Percentiles rank a stretch among this genome's conserved stretches.
Conservation (phyloP, 2,888 invertebrate genomes). For the Acleris holmiana region DNA sequence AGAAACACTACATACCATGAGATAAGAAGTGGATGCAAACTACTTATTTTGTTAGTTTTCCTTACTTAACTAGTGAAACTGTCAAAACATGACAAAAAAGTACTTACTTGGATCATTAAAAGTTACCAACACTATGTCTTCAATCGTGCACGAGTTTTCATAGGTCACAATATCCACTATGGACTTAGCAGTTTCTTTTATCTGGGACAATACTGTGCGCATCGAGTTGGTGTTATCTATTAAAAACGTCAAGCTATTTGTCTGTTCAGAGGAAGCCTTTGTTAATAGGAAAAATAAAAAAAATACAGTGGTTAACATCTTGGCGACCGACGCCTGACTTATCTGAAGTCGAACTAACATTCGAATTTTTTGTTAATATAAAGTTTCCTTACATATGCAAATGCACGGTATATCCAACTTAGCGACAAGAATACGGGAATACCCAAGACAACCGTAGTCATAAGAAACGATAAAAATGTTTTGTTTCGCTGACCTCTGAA, state of each 20-base stretch:
- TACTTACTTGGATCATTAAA: constrained; percentile 55
- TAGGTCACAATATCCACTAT: constrained; percentile 46
- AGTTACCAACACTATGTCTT: constrained; percentile 52
- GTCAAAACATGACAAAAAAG: neutral
- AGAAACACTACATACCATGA: too few relatives aligned
- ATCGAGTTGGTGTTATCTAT: constrained; percentile 53
- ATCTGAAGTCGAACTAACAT: too few relatives aligned
- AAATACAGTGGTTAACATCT: neutral
- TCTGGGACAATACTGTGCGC: constrained; percentile 44
- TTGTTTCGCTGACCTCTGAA: too few relatives aligned
- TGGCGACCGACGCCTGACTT: neutral
- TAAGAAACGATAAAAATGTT: too few relatives aligned
- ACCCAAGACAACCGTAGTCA: too few relatives aligned
- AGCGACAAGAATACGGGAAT: too few relatives aligned
- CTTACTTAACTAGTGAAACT: too few relatives aligned
- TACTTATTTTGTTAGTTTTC: too few relatives aligned
- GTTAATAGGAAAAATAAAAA: neutral
- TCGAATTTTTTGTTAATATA: too few relatives aligned
- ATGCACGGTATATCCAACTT: too few relatives aligned
- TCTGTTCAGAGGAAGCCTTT: constrained; percentile 1
- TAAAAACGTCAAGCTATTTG: constrained; percentile 43
- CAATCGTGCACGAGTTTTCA: constrained; percentile 45
- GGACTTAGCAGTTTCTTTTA: constrained; percentile 41
- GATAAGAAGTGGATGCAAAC: too few relatives aligned
- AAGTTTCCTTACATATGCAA: too few relatives aligned